Conservation (phyloP, 2,888 invertebrate genomes). For the Ditula angustiorana region DNA sequence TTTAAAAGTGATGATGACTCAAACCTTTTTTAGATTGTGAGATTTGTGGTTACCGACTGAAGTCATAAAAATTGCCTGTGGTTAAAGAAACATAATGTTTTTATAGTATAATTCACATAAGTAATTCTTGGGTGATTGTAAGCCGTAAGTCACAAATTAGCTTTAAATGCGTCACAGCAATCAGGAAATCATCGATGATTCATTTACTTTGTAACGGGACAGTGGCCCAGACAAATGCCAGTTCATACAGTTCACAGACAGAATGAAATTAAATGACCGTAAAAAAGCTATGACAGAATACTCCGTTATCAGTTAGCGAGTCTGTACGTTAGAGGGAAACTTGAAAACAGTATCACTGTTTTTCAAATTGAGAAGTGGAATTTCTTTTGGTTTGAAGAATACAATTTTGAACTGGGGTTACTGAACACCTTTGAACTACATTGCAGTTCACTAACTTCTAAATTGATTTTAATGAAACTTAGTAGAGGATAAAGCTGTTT, state of each 20-base stretch:
- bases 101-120: not conserved
- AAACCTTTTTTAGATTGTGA: no score
- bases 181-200: conserved; percentile 24
- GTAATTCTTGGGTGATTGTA: not conserved
- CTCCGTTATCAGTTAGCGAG: not conserved
- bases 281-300: conserved; percentile 5
- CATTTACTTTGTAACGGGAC: conserved; percentile 16
- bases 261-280: conserved; percentile 16
- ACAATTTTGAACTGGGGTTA: no score
- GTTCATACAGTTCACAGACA: not conserved
- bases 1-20: no score
- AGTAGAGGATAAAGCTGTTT: no score
- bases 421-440: no score
- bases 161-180: conserved; percentile 6
- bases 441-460: no score
- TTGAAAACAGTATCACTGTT: not conserved
- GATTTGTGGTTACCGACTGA: no score
- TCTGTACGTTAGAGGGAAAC: not conserved
- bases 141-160: conserved; percentile 4
- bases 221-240: conserved; percentile 6
- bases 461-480: no score
- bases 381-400: no score
- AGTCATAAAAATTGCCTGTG: no score
- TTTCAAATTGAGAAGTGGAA: no score
- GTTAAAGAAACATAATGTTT: not conserved